phyloP scores from a whole-genome alignment of 2,797 vertebrate genomes.

The Tragopan temminckii region DNA sequence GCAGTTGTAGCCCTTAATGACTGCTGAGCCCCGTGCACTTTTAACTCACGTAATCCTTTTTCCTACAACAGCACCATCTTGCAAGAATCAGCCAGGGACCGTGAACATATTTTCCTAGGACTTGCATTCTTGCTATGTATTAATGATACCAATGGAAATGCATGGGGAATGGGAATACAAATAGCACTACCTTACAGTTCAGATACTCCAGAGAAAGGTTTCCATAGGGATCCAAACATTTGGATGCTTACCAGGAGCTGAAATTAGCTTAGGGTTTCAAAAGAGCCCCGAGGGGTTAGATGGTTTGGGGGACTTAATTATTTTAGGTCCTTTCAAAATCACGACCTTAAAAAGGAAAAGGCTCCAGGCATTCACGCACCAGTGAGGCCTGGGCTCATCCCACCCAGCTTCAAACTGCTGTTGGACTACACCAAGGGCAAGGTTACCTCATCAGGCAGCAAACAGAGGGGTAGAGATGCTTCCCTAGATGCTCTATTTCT shows the following conservation, averaged over 20 bases:
- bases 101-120: constrained; percentile 76
- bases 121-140: constrained; percentile 75
- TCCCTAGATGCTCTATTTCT: background rate
- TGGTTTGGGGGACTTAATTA: constrained; percentile 21
- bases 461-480: background rate
- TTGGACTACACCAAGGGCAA: background rate
- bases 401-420: background rate
- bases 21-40: constrained; percentile 65
- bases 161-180: constrained; percentile 33
- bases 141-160: constrained; percentile 56
- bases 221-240: constrained; percentile 68
- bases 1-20: constrained; percentile 74
- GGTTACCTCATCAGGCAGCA: background rate
- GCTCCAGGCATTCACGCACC: background rate
- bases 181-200: constrained; percentile 22
- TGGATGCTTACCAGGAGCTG: constrained; percentile 32
- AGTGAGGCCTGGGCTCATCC: background rate
- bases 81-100: constrained; percentile 61
- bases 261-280: constrained; percentile 57
- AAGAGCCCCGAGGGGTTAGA: constrained; percentile 15
- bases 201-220: constrained; percentile 23
- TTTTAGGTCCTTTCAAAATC: constrained; percentile 3
- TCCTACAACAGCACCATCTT: constrained; percentile 78
- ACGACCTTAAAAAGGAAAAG: constrained; percentile 28
- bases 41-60: constrained; percentile 81